phyloP scores from a whole-genome alignment of 2,888 invertebrate genomes.

The Caenorhabditis imperialis region DNA sequence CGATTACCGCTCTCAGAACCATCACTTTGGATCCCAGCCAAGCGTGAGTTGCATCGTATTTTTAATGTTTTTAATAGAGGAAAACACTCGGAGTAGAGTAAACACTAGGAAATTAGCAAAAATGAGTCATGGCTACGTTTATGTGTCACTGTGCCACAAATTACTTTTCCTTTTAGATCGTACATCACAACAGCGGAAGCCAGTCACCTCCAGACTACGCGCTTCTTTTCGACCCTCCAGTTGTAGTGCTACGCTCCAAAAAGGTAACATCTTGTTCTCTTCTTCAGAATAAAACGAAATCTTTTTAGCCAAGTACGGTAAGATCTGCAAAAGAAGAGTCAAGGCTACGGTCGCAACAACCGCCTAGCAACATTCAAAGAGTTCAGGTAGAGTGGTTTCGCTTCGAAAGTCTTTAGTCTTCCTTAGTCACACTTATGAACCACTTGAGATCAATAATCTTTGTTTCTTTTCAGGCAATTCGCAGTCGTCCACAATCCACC shows the following conservation, averaged over 20 bases:
- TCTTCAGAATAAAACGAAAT: background rate
- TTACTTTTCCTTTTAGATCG: conserved; percentile 40
- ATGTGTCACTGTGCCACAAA: conserved; percentile 15
- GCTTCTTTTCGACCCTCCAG: conserved; percentile 47
- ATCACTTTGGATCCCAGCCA: conserved; percentile 55
- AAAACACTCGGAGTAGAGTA: background rate
- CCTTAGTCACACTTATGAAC: background rate
- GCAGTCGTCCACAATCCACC: conserved; percentile 63
- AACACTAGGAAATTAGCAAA: background rate
- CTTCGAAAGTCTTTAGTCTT: background rate
- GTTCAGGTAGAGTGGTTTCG: no score
- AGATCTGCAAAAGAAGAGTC: conserved; percentile 68
- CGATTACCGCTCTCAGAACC: conserved; percentile 49
- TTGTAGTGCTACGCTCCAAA: conserved; percentile 50
- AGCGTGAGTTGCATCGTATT: conserved; percentile 32
- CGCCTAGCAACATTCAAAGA: conserved; percentile 59
- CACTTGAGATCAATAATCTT: background rate
- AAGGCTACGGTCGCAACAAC: conserved; percentile 60
- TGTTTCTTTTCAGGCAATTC: conserved; percentile 51
- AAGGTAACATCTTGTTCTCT: conserved; percentile 18
- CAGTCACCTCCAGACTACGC: conserved; percentile 54
- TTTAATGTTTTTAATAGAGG: background rate
- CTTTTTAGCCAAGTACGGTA: conserved; percentile 61
- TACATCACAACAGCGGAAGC: conserved; percentile 47
- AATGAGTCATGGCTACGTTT: no score